Base-by-base conservation (phyloP, 2,888 invertebrate genomes). In the Cryptophagus acutangulus region DNA sequence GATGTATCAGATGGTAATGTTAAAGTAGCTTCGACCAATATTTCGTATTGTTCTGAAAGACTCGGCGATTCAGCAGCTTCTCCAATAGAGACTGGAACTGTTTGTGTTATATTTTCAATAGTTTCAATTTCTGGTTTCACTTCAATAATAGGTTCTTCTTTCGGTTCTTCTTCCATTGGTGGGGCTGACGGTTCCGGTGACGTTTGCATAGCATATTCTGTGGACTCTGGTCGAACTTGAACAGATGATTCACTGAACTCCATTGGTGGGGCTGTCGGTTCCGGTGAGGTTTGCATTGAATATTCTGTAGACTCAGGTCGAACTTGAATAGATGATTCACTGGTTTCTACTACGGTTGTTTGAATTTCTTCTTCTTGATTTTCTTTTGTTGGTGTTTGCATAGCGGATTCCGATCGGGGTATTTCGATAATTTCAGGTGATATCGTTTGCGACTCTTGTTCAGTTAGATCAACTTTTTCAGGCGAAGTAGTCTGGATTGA, bases 11-110 rank as follows among this genome's bases (percentile, higher is more conserved):
- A 48, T 13, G 76, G 76, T 43, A 81, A 74, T 0, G 77, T 72
- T 13, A 79, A 73, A 43, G 75, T 73, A 25, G 79, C 76, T 53
- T 76, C 67, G 17, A 80, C 70, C 49, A 77, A 75, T n/a, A 80
- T 72, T 70, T 80, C 79, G 50, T 75, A 79, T 25, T 60, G 56
- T 40, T 61, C 62, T 2, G 62, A 60, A 3, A 51, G 41, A 45
- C 56, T 58, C 28, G 51, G 45, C 9, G 55, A 45, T 17, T 45
- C 17, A 25, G 17, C 26, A 9, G 5, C 13, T 3, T 36, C 36
- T 5, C 17, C 34, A 20, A 41, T 74, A 0, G 77, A 71, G 14
- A 76, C 72, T 49, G 73, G 72, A 26, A 4, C 6, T 6, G 76
- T 73, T 46, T 72, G 53, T 25, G 51, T 47, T n/a, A 48, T 26